Evolutionary conservation across 2,888 invertebrate genomes (phyloP), one percentile per base, ranked within the genome.

Genomic region (Harpalus rufipes): DNA sequence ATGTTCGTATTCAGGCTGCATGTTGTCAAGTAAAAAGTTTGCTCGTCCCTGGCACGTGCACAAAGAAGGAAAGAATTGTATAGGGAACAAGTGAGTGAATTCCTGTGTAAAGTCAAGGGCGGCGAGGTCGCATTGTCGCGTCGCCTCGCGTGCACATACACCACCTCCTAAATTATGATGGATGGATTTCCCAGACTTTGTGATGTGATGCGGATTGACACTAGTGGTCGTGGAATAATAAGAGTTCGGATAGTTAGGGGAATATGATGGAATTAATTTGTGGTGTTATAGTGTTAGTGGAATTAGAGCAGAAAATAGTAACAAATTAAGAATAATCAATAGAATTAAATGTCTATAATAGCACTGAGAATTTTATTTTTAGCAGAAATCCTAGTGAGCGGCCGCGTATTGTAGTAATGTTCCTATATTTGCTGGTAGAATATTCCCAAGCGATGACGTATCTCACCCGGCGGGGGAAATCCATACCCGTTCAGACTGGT

Each of bases 31-130:
- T 63, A 21, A 74, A 78, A 78, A 78, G 58, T 78, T 78, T 78
- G 32, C 56, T 58, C 25, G 59, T 21, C 58, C 12, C 78, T 56
- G 78, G 78, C 58, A 58, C 78, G 56, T 78, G 14, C 56, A 12
- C 59, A 78, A 56, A 51, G 44, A 51, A 51, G 8, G 44, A 78
- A 78, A 78, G 78, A 78, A 78, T 78, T 58, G 25, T 78, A 78
- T 59, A 58, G 59, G 86, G 86, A 87, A 87, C 87, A 87, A 87
- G 87, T 87, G 88, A 88, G 88, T 88, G 88, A 88, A 87, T 88
- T 88, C 86, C 88, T 87, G 87, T 88, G 88, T 88, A 59, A 21
- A 21, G 14, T 59, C 78, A 58, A 21, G 58, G 58, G 58, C 58
- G 32, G 32, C 78, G 39, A 56, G 56, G 78, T 58, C 78, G 56